phyloP scores from a whole-genome alignment of 2,113 vertebrate species.

The Poicephalus gulielmi region DNA sequence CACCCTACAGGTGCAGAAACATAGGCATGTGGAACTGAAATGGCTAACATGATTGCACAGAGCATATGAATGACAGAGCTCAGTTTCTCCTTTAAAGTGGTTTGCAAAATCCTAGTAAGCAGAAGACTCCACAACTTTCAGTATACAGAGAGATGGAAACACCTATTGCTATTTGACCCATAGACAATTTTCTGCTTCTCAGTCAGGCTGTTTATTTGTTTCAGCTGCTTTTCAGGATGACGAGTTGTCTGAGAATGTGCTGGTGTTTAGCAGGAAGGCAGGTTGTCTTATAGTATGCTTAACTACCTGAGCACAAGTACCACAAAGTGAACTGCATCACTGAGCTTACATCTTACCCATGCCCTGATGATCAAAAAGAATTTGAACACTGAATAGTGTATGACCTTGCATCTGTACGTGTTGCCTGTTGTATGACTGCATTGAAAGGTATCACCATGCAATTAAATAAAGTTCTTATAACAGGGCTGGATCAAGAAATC shows the following conservation, averaged over 20 bases:
- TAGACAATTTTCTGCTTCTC: slow-evolving; percentile 49
- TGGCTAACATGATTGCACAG: background rate
- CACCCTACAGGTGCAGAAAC: background rate
- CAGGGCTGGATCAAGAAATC: background rate
- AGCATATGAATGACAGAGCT: background rate
- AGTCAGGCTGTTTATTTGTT: slow-evolving; percentile 52
- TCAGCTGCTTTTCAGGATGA: slow-evolving; percentile 64
- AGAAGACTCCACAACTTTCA: background rate
- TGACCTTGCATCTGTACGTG: background rate
- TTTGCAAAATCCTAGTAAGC: background rate
- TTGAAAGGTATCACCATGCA: background rate
- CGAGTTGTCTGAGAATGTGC: slow-evolving; percentile 67
- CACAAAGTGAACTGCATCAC: background rate
- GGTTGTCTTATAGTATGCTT: background rate
- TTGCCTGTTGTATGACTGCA: background rate
- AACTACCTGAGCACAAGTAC: background rate
- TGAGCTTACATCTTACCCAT: background rate
- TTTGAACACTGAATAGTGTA: background rate
- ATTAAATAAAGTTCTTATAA: background rate
- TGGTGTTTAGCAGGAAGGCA: slow-evolving; percentile 21
- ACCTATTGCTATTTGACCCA: slow-evolving; percentile 28
- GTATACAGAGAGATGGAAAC: background rate
- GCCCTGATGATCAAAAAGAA: background rate
- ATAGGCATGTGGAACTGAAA: background rate
- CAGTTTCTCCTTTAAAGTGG: background rate